Conservation (phyloP, 2,113 vertebrate genomes). For the Chloropsis cyanopogon region DNA sequence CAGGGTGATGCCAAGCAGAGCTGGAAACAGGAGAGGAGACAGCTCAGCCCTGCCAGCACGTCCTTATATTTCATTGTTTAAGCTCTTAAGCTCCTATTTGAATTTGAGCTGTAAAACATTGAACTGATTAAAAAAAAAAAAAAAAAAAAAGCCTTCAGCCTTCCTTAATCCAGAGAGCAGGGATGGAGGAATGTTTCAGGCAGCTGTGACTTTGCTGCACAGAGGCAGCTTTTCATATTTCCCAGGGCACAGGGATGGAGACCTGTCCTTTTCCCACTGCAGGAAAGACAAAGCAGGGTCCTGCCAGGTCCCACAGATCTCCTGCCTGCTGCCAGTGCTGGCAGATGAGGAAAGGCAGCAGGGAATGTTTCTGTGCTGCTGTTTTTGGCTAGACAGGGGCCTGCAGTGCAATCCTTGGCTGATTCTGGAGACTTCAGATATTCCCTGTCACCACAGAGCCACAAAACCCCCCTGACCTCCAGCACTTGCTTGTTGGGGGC, state of each 20-base stretch:
- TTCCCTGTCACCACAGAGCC: not conserved
- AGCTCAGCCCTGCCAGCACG: not conserved
- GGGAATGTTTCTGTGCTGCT: not conserved
- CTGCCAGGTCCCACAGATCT: not conserved
- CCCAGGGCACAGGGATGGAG: not conserved
- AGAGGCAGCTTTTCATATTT: not conserved
- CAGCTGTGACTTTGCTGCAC: not conserved
- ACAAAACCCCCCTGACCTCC: not conserved
- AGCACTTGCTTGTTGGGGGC: not conserved
- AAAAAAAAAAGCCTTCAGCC: not conserved
- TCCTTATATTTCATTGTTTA: not conserved
- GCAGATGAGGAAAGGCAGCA: not conserved
- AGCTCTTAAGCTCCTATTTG: slow-evolving; percentile 53
- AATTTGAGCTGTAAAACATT: slow-evolving; percentile 47
- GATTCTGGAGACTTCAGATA: not conserved
- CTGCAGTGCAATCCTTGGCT: not conserved
- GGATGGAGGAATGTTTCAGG: not conserved
- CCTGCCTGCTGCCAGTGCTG: not conserved
- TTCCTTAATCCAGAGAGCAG: not conserved
- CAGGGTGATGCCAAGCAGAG: not conserved
- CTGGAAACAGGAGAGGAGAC: not conserved
- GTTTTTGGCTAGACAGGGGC: not conserved
- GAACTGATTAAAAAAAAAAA: not conserved
- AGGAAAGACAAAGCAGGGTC: not conserved
- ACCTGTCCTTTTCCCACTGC: not conserved